phyloP scores from a whole-genome alignment of 2,888 invertebrate genomes.

The Baccha elongata region DNA sequence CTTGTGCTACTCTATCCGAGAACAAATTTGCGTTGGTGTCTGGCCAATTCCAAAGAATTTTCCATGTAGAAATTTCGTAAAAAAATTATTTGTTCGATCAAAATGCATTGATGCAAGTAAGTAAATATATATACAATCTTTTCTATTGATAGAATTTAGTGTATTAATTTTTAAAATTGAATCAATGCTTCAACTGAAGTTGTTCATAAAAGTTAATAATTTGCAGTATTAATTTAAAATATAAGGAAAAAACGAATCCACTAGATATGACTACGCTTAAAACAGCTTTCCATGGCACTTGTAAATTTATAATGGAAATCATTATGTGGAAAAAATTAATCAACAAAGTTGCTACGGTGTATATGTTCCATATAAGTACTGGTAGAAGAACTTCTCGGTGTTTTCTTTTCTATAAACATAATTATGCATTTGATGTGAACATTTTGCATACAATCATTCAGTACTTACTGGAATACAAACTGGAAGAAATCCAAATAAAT shows the following conservation, averaged over 20 bases:
- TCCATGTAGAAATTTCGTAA: slow-evolving; percentile 89
- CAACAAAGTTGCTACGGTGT: slow-evolving; percentile 74
- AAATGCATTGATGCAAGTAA: slow-evolving; percentile 92
- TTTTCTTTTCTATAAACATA: slow-evolving; percentile 64
- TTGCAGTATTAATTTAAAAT: slow-evolving; percentile 76
- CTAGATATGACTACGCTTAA: slow-evolving; percentile 74
- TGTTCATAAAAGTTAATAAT: slow-evolving; percentile 76
- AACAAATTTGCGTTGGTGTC: slow-evolving; percentile 94
- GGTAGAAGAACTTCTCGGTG: slow-evolving; percentile 74
- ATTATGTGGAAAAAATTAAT: slow-evolving; percentile 75
- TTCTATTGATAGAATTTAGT: background rate
- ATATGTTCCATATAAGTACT: slow-evolving; percentile 76
- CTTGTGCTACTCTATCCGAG: slow-evolving; percentile 96
- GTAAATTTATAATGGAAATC: slow-evolving; percentile 74
- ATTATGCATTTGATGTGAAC: background rate
- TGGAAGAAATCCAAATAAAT: slow-evolving; percentile 71
- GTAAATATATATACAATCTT: slow-evolving; percentile 66
- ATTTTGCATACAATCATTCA: background rate
- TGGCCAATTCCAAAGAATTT: slow-evolving; percentile 91
- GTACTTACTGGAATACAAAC: slow-evolving; percentile 73
- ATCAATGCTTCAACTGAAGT: slow-evolving; percentile 47
- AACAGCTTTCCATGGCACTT: slow-evolving; percentile 72
- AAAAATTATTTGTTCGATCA: slow-evolving; percentile 90
- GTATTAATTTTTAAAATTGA: background rate
- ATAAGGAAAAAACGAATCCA: slow-evolving; percentile 74